These are phyloP conservation scores for Drosophila kohkoa DNA, from an alignment of 1,140 invertebrate genomes.

Conservation along the genomic window DNA sequence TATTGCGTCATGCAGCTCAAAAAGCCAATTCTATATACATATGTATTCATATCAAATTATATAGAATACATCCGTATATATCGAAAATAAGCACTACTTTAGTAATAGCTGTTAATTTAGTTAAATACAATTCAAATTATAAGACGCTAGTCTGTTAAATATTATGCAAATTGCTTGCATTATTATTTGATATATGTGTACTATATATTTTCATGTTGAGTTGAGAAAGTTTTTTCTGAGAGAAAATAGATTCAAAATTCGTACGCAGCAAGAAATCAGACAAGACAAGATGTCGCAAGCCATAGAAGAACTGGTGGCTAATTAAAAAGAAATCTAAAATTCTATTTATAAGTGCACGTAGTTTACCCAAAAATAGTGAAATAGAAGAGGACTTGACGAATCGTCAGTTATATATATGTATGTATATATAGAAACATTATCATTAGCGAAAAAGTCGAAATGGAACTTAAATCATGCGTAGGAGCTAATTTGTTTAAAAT, in stretches of 20 bases:
- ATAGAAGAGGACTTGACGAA: not conserved
- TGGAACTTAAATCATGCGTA: conserved; percentile 4
- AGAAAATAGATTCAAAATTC: conserved; percentile 1
- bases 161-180: not conserved
- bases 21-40: not conserved
- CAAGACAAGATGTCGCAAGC: too few relatives aligned
- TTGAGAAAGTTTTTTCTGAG: not conserved
- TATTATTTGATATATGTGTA: not conserved
- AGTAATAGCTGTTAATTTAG: not conserved
- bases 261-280: not conserved
- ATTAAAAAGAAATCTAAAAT: not conserved
- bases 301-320: not conserved
- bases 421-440: not conserved
- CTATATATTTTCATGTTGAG: too few relatives aligned
- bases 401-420: not conserved
- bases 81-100: not conserved
- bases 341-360: not conserved
- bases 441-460: not conserved
- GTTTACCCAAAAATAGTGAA: not conserved
- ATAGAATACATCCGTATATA: too few relatives aligned
- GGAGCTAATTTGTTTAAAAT: not conserved
- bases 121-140: not conserved
- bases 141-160: not conserved
- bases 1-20: not conserved
- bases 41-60: too few relatives aligned